Conservation (phyloP, 1,140 invertebrate genomes). For the Drosophila tristis region DNA sequence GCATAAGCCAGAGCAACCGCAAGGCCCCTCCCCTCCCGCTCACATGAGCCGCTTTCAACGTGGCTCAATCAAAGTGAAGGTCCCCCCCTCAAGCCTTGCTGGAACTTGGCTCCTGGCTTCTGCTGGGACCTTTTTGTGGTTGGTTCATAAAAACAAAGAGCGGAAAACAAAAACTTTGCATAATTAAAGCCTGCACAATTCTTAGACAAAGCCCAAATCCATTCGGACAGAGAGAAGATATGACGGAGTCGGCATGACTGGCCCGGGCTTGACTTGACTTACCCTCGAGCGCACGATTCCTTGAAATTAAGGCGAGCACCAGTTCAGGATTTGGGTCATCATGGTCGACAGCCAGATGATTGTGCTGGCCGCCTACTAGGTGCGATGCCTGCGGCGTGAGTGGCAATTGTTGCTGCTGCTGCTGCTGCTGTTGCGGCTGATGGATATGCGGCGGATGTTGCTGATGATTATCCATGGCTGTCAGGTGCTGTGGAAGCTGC, state of each 20-base stretch:
- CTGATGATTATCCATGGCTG: slow-evolving; percentile 74
- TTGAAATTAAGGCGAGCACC: slow-evolving; percentile 91
- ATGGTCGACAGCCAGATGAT: slow-evolving; percentile 72
- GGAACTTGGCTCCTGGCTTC: background rate
- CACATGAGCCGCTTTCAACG: slow-evolving; percentile 53
- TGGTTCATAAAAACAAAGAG: slow-evolving; percentile 40
- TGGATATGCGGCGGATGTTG: slow-evolving; percentile 62
- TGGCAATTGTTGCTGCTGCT: slow-evolving; percentile 74
- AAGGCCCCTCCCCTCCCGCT: slow-evolving; percentile 16
- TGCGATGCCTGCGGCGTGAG: slow-evolving; percentile 86
- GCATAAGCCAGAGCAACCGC: slow-evolving; percentile 53
- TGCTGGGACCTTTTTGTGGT: slow-evolving; percentile 34
- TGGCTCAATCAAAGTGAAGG: slow-evolving; percentile 37
- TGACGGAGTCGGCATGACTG: slow-evolving; percentile 51
- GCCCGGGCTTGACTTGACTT: slow-evolving; percentile 68
- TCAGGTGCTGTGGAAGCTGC: slow-evolving; percentile 72
- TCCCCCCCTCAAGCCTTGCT: slow-evolving; percentile 14
- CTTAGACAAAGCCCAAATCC: slow-evolving; percentile 40
- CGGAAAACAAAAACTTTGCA: slow-evolving; percentile 67
- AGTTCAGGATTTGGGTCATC: slow-evolving; percentile 91
- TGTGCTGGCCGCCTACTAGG: slow-evolving; percentile 71
- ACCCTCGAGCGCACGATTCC: slow-evolving; percentile 96
- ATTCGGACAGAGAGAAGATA: too few species aligned
- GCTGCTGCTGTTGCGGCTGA: slow-evolving; percentile 60
- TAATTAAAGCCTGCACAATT: slow-evolving; percentile 62